These are phyloP conservation scores for Perdita meconis DNA, from an alignment of 2,888 invertebrate species.

Conservation along the genomic window DNA sequence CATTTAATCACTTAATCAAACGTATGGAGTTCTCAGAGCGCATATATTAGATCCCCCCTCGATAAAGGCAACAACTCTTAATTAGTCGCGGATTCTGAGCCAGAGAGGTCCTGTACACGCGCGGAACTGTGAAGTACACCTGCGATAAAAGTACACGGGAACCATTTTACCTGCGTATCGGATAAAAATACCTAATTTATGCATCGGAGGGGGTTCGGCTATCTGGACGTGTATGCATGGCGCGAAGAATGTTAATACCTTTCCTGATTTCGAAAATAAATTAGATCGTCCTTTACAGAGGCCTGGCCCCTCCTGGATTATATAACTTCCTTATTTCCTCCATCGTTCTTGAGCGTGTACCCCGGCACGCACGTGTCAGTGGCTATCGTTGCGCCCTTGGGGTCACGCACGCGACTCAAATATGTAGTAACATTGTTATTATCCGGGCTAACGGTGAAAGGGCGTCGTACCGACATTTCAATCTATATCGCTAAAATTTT, in stretches of 20 bases:
- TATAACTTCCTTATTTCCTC: slow-evolving; percentile 62
- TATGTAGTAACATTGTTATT: slow-evolving; percentile 61
- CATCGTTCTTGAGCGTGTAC: slow-evolving; percentile 19
- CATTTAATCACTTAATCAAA: no score
- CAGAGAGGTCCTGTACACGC: slow-evolving; percentile 44
- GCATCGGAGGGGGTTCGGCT: slow-evolving; percentile 12
- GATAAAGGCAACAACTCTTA: slow-evolving; percentile 6
- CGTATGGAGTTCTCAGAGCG: no score
- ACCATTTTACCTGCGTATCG: slow-evolving; percentile 54
- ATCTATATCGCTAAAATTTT: slow-evolving; percentile 32
- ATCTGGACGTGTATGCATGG: slow-evolving; percentile 48
- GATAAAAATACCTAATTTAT: slow-evolving; percentile 50
- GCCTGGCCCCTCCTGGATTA: slow-evolving; percentile 35
- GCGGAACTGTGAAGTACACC: slow-evolving; percentile 17
- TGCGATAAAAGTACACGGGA: slow-evolving; percentile 57
- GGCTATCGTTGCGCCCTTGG: slow-evolving; percentile 26
- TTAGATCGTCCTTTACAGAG: slow-evolving; percentile 59
- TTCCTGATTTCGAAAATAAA: slow-evolving; percentile 64
- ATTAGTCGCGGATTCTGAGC: slow-evolving; percentile 50
- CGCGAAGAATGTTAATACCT: slow-evolving; percentile 53
- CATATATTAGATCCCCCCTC: no score
- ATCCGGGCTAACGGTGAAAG: slow-evolving; percentile 39
- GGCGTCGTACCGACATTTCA: slow-evolving; percentile 59
- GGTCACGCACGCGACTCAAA: slow-evolving; percentile 58
- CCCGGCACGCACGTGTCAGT: slow-evolving; percentile 45